Base-by-base conservation (phyloP, 2,113 vertebrate genomes). In the Nibea albiflora region DNA sequence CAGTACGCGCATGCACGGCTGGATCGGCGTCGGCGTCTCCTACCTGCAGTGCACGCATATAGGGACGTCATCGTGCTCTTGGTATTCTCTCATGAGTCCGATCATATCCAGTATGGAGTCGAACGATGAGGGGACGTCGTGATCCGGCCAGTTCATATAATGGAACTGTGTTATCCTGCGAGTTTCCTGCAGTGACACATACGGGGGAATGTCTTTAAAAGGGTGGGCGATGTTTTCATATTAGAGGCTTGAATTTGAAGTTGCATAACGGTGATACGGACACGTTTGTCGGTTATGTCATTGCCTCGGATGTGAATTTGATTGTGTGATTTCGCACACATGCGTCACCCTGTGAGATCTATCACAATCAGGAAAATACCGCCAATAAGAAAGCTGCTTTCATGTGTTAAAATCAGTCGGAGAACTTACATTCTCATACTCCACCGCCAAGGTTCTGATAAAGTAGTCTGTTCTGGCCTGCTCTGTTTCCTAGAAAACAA, bases 71-170 rank as follows among this genome's bases (percentile, higher is more conserved):
- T 98, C 97, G n/a, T 97, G 96, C 70, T 97, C 96, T 85, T 99
- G 98, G 82, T 97, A 97, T 83, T 98, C 96, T 87, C 98, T 95
- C 98, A 99, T 98, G 73, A 98, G 95, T 68, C 95, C 96, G 75
- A 99, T 99, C 98, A 99, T 99, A 76, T 99, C 98, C 94, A 99
- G 91, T 89, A 99, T 99, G 81, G 98, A 99, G 94, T 99, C 98
- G 84, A 99, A 99, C 0, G 97, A 99, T 0, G 98, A 98, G 39
- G 98, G 98, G 63, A 99, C 98, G 68, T 99, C 98, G 2, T 99
- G 98, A 90, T 99, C 98, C 0, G 98, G 98, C 98, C 98, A 99
- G 93, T 99, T 99, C 63, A 98, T 96, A 63, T 99, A 99, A 94
- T 99, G 98, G 90, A 99, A 99, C 49, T 99, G 98, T 60, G 97